phyloP scores from a whole-genome alignment of 2,888 invertebrate genomes.

The Neoitamus cyanurus region DNA sequence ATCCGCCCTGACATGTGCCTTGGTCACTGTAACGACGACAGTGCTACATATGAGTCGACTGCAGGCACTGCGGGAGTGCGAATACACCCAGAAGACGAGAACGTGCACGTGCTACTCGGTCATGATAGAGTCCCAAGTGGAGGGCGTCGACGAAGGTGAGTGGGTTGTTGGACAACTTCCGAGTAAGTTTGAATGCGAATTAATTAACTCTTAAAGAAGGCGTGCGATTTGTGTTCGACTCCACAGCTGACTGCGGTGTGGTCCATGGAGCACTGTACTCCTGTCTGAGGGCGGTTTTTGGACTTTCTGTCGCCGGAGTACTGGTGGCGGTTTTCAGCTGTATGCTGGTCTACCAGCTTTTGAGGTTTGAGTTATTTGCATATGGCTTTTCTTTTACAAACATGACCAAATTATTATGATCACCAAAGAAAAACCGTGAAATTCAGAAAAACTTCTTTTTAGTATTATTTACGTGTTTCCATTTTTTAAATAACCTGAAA shows the following conservation, averaged over 20 bases:
- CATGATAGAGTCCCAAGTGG: slow-evolving; percentile 75
- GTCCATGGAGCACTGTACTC: slow-evolving; percentile 90
- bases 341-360: slow-evolving; percentile 90
- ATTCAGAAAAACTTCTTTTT: not conserved
- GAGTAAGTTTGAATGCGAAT: not conserved
- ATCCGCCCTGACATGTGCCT: slow-evolving; percentile 86
- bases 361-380: slow-evolving; percentile 70
- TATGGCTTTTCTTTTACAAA: not conserved
- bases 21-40: slow-evolving; percentile 87
- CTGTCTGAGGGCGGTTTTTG: slow-evolving; percentile 88
- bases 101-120: slow-evolving; percentile 83
- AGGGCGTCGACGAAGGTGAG: slow-evolving; percentile 71
- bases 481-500: no score
- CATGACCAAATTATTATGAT: not conserved
- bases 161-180: not conserved
- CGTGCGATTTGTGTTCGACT: slow-evolving; percentile 84
- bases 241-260: slow-evolving; percentile 88
- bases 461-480: no score
- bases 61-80: slow-evolving; percentile 87
- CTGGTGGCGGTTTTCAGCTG: slow-evolving; percentile 91
- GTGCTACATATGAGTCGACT: slow-evolving; percentile 91
- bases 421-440: not conserved
- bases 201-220: slow-evolving; percentile 65
- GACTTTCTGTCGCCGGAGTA: slow-evolving; percentile 90
- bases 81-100: slow-evolving; percentile 81